Evolutionary conservation across 2,888 invertebrate species (phyloP).

Genomic region (Erebia palarica): DNA sequence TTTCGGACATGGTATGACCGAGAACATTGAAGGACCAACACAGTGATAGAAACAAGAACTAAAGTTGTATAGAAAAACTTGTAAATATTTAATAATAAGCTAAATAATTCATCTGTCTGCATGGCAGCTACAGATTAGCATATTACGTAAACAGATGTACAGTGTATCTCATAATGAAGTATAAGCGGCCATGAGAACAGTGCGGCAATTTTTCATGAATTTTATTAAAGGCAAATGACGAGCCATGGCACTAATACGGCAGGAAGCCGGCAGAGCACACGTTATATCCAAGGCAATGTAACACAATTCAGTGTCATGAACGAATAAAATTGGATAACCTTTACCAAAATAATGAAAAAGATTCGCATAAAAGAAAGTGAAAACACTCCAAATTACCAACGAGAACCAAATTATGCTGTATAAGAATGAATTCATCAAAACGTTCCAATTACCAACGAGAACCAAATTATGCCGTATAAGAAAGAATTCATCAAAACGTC

Average conservation of each 20-base stretch:
- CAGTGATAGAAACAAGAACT: neutral
- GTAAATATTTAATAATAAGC: conserved; percentile 9
- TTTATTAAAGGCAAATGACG: conserved; percentile 33
- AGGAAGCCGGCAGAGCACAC: conserved; percentile 32
- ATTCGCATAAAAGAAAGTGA: neutral
- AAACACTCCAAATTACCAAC: neutral
- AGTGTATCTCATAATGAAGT: conserved; percentile 21
- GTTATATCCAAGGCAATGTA: conserved; percentile 18
- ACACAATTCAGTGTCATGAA: conserved; percentile 2
- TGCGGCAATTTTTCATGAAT: conserved; percentile 35
- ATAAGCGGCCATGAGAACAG: conserved; percentile 33
- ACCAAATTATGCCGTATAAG: neutral
- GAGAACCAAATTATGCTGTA: neutral
- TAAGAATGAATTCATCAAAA: neutral
- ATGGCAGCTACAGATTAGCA: conserved; percentile 8
- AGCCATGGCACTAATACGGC: conserved; percentile 27
- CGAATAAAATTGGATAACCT: neutral
- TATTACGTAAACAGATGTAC: conserved; percentile 1
- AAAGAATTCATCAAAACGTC: neutral
- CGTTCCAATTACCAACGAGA: neutral
- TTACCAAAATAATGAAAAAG: neutral
- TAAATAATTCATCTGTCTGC: conserved; percentile 5
- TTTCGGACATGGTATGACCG: too few relatives aligned
- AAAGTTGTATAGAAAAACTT: neutral
- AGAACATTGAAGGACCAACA: too few relatives aligned